Base-by-base conservation (phyloP, 2,888 invertebrate species). In the Eupithecia insigniata region DNA sequence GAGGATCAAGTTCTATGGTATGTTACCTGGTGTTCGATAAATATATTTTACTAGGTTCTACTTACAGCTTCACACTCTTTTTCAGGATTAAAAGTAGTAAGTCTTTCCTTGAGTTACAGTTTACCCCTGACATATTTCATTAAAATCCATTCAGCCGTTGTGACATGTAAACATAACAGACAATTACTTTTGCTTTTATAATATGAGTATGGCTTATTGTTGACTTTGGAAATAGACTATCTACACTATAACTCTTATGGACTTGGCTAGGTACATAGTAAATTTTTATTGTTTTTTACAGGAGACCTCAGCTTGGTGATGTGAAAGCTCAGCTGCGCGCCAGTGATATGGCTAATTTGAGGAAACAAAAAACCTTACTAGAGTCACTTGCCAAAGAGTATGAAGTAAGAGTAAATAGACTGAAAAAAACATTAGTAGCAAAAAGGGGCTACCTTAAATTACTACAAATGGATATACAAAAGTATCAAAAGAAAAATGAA, bases 401-500 rank as follows among this genome's bases (percentile, higher is more conserved):
- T 88, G 94, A 94, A 77, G 75, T 76, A 12, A 85, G 87, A 82
- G 92, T 90, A 4, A 88, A 86, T 72, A 88, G 84, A 79, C 74
- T 91, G 32, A 92, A 91, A 79, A 92, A 89, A 77, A 87, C 82
- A 66, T 75, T 94, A 39, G 82, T 88, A 73, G 92, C 92, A 30
- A 92, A 91, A 84, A 84, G 93, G 81, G 90, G 90, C 26, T 94
- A 92, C 72, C 77, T 93, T 1, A 93, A 90, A 83, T 92, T 89
- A 62, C 79, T 94, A 72, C 90, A 91, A 81, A 84, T 92, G 84
- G 94, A 94, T 75, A 89, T 94, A 65, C 89, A 90, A 72, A 93
- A 92, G 73, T 93, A 92, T 78, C 89, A 91, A 76, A 92, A 89
- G 81, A 93, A 90, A 84, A 93, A 89, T 85, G 90, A 93, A 73